Evolutionary conservation across 2,113 vertebrate genomes (phyloP).

Genomic region (Sander lucioperca): DNA sequence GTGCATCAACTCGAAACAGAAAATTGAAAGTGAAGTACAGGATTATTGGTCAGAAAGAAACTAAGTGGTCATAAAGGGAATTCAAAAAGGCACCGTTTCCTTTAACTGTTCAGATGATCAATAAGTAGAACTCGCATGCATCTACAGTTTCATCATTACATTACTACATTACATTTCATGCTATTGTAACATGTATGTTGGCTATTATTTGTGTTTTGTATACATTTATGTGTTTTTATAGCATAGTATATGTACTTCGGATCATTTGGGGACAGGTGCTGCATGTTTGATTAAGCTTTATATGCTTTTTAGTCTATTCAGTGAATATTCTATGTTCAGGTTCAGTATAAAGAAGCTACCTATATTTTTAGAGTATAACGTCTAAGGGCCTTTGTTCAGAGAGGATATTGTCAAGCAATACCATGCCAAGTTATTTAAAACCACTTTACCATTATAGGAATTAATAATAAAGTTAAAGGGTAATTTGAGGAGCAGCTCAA

Average conservation of each 20-base stretch:
- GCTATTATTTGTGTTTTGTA: not conserved
- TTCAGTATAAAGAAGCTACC: not conserved
- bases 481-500: not conserved
- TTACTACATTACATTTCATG: no score
- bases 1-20: constrained; percentile 1
- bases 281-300: not conserved
- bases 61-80: not conserved
- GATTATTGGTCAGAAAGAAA: constrained; percentile 33
- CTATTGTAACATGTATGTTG: not conserved
- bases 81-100: not conserved
- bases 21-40: constrained; percentile 24
- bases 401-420: not conserved
- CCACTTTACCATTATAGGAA: not conserved
- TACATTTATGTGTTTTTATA: not conserved
- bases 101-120: not conserved
- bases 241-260: not conserved
- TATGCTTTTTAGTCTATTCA: not conserved
- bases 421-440: not conserved
- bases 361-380: not conserved
- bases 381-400: not conserved
- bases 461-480: not conserved
- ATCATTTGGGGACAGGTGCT: not conserved
- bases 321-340: not conserved
- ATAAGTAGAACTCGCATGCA: not conserved
- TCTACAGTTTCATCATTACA: not conserved